These are phyloP conservation scores for Limnephilus lunatus DNA, from an alignment of 2,888 invertebrate species.

Conservation along the genomic window DNA sequence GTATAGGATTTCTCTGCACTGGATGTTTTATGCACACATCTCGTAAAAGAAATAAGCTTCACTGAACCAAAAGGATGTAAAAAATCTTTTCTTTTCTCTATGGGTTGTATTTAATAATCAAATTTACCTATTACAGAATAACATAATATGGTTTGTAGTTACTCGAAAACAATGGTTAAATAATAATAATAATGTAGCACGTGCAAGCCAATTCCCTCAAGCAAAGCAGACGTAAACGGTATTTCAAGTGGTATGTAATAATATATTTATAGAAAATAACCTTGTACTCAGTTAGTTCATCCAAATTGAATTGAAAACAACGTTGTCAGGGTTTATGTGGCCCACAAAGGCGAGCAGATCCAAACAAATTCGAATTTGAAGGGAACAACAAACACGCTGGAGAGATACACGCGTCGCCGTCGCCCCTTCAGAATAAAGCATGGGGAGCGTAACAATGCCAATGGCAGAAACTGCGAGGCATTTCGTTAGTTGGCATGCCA, in stretches of 20 bases:
- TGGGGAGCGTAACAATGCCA: conserved; percentile 43
- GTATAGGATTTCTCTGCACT: too few relatives aligned
- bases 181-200: not conserved
- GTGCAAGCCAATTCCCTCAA: not conserved
- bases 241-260: not conserved
- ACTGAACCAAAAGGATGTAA: too few relatives aligned
- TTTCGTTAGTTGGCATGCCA: conserved; percentile 53
- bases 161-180: not conserved
- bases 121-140: too few relatives aligned
- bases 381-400: conserved; percentile 45
- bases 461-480: conserved; percentile 16
- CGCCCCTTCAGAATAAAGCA: conserved; percentile 46
- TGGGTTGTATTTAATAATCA: too few relatives aligned
- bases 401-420: conserved; percentile 37
- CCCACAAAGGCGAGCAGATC: conserved; percentile 38
- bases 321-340: conserved; percentile 17
- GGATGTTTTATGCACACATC: too few relatives aligned
- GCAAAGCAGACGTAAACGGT: not conserved
- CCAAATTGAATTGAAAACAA: conserved; percentile 39
- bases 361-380: conserved; percentile 50
- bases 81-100: too few relatives aligned
- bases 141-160: not conserved
- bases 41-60: too few relatives aligned
- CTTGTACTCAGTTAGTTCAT: not conserved
- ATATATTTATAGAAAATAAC: conserved; percentile 4